phyloP scores from a whole-genome alignment of 1,140 invertebrate genomes.

The Procambarus clarkii region DNA sequence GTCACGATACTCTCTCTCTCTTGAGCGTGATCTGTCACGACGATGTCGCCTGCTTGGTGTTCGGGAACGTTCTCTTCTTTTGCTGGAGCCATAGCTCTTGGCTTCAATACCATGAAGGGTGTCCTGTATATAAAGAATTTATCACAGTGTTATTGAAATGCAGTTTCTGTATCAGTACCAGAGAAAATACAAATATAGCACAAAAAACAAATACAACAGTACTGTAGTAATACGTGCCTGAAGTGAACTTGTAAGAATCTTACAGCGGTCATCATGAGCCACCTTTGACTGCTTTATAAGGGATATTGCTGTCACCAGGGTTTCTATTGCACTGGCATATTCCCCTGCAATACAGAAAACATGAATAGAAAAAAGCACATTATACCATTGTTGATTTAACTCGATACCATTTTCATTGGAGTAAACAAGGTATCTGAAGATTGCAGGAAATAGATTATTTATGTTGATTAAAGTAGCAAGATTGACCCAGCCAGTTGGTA shows the following conservation, averaged over 20 bases:
- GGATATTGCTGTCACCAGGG: slow-evolving; percentile 97
- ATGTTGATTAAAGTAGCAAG: too few species aligned
- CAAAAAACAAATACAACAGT: slow-evolving; percentile 11
- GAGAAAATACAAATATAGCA: neutral
- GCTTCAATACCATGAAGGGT: slow-evolving; percentile 97
- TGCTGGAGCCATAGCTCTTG: slow-evolving; percentile 90
- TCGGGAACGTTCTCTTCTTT: slow-evolving; percentile 78
- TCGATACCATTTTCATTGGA: too few species aligned
- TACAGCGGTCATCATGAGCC: slow-evolving; percentile 97
- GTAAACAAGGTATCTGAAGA: too few species aligned
- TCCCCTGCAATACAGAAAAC: slow-evolving; percentile 82
- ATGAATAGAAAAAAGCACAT: neutral
- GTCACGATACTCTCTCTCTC: slow-evolving; percentile 73
- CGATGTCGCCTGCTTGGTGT: slow-evolving; percentile 74
- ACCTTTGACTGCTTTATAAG: slow-evolving; percentile 99
- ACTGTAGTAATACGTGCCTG: slow-evolving; percentile 74
- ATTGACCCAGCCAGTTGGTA: too few species aligned
- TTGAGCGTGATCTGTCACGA: slow-evolving; percentile 76
- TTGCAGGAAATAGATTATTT: too few species aligned
- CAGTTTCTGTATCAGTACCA: neutral
- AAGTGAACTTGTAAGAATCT: slow-evolving; percentile 96
- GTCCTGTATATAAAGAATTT: slow-evolving; percentile 80
- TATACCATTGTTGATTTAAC: neutral
- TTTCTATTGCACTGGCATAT: slow-evolving; percentile 98
- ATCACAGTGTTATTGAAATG: neutral